Evolutionary conservation across 23 tunicate species (phyloP).

Genomic region (Phallusia fumigata): DNA sequence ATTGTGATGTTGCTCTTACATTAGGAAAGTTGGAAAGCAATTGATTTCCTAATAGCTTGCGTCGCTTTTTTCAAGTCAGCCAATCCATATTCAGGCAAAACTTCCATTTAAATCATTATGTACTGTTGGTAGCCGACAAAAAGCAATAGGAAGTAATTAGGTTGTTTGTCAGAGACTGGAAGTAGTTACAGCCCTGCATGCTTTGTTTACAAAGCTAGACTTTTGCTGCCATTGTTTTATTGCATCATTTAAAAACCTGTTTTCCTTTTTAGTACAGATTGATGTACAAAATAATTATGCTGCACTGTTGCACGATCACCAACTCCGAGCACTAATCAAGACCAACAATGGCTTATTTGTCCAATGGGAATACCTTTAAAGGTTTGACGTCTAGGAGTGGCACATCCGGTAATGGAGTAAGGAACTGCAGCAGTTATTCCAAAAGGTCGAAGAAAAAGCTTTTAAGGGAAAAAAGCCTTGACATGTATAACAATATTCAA

Average conservation of each 20-base stretch:
- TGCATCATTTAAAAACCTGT: neutral
- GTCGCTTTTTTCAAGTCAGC: no score
- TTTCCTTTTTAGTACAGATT: neutral
- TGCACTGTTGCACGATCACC: neutral
- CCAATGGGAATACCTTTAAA: neutral
- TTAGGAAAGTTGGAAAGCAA: no score
- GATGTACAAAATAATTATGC: neutral
- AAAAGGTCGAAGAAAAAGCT: neutral
- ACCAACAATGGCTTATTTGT: neutral
- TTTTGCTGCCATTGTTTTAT: neutral
- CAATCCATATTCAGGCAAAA: no score
- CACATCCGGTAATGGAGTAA: neutral
- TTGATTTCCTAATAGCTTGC: no score
- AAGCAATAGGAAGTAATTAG: conserved; percentile 3
- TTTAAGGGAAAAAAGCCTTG: neutral
- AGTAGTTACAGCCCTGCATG: neutral
- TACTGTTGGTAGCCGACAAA: neutral
- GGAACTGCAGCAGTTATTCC: neutral
- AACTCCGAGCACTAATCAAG: neutral
- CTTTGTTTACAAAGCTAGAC: neutral
- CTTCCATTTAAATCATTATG: no score
- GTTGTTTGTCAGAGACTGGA: conserved; percentile 7
- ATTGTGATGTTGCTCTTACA: no score
- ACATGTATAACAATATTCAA: neutral
- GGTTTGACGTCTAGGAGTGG: neutral